Conservation (phyloP, 2,113 vertebrate genomes). For the Sialia sialis region DNA sequence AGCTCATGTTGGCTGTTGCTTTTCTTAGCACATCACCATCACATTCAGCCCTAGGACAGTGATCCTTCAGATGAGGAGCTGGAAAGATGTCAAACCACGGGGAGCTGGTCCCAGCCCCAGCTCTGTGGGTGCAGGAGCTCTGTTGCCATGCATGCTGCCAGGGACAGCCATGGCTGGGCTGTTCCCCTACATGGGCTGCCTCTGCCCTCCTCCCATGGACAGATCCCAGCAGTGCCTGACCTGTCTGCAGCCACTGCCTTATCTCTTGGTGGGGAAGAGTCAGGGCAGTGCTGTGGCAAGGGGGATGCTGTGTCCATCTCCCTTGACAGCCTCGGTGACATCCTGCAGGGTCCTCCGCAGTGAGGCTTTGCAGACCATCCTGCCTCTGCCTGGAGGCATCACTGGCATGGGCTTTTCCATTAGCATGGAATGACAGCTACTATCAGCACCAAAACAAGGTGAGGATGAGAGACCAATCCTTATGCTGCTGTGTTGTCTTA, state of each 20-base stretch:
- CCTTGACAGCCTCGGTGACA: not conserved
- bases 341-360: not conserved
- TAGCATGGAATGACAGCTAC: not conserved
- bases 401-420: not conserved
- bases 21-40: not conserved
- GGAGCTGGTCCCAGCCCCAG: not conserved
- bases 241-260: not conserved
- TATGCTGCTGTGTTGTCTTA: not conserved
- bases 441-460: not conserved
- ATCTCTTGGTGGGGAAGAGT: not conserved
- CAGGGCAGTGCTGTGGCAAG: not conserved
- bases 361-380: not conserved
- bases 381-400: not conserved
- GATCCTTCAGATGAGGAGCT: not conserved
- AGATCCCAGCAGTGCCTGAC: not conserved
- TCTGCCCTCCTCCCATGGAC: not conserved
- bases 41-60: not conserved
- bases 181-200: not conserved
- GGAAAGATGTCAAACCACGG: accelerated
- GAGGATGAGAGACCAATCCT: not conserved
- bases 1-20: accelerated
- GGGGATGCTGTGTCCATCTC: not conserved
- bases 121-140: not conserved
- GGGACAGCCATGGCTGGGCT: not conserved
- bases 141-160: not conserved